A percentile compares a stretch with the other conserved stretches of the same genome.
Evolutionary conservation across 2,797 vertebrate species (phyloP).

Genomic region (Heteromormyrus szaboi): DNA sequence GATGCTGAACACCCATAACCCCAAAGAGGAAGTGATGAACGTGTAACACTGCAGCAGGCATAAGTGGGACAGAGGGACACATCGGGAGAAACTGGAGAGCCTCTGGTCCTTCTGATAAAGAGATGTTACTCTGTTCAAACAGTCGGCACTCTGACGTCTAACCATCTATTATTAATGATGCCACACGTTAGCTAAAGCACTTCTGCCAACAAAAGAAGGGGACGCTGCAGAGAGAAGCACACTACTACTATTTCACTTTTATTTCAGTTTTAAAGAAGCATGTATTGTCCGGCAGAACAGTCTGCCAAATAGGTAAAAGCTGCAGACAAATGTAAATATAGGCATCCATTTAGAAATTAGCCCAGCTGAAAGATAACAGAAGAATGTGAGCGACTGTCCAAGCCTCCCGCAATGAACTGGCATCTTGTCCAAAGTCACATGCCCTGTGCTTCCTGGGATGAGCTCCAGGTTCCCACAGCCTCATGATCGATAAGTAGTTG

Average conservation of each 20-base stretch:
- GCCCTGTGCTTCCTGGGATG: not conserved
- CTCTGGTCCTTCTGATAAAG: slow-evolving; percentile 6
- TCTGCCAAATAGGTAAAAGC: not conserved
- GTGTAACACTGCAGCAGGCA: not conserved
- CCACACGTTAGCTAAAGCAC: not conserved
- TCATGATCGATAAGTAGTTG: not conserved
- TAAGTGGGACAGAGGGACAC: not conserved
- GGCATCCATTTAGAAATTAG: not conserved
- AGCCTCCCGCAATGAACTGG: not conserved
- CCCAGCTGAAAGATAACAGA: not conserved
- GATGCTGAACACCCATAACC: not conserved
- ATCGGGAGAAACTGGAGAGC: not conserved
- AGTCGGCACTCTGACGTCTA: slow-evolving; percentile 3
- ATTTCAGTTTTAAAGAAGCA: not conserved
- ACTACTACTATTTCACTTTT: not conserved
- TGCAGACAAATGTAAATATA: not conserved
- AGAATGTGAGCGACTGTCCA: not conserved
- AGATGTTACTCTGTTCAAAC: not conserved
- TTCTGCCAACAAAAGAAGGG: not conserved
- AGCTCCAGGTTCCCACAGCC: not conserved
- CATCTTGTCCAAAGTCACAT: not conserved
- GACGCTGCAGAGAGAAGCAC: not conserved
- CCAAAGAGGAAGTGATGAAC: not conserved
- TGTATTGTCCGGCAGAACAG: not conserved
- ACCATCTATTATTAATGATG: slow-evolving; percentile 19